Conservation (phyloP, 2,797 vertebrate species). For the Hippopotamyrus pictus region DNA sequence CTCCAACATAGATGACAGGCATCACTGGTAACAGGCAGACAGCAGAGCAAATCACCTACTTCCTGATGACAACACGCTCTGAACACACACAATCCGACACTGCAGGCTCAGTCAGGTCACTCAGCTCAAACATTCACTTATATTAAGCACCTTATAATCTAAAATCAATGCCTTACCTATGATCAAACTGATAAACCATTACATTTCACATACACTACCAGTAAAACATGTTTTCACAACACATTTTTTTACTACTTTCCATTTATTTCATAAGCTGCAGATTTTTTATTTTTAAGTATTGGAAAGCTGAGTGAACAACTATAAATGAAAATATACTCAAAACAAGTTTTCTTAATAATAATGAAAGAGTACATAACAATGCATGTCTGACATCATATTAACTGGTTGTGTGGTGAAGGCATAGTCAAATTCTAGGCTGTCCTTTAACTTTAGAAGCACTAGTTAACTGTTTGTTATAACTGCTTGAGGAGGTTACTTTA, state of each 20-base stretch:
- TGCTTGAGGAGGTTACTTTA: not conserved
- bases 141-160: not conserved
- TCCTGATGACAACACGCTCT: not conserved
- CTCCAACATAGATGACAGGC: not conserved
- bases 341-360: not conserved
- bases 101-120: not conserved
- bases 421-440: not conserved
- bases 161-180: not conserved
- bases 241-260: not conserved
- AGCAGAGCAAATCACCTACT: not conserved
- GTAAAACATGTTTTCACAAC: not conserved
- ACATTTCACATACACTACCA: not conserved
- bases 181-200: not conserved
- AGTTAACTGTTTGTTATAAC: not conserved
- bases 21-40: conserved; percentile 4
- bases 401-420: not conserved
- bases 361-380: not conserved
- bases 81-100: not conserved
- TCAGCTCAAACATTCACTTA: not conserved
- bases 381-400: not conserved
- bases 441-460: not conserved
- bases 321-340: not conserved
- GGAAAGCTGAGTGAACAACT: not conserved
- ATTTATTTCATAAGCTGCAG: not conserved
- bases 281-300: not conserved